These are phyloP conservation scores for Microtus ochrogaster DNA, from an alignment of 2,113 vertebrate genomes.

Conservation along the genomic window DNA sequence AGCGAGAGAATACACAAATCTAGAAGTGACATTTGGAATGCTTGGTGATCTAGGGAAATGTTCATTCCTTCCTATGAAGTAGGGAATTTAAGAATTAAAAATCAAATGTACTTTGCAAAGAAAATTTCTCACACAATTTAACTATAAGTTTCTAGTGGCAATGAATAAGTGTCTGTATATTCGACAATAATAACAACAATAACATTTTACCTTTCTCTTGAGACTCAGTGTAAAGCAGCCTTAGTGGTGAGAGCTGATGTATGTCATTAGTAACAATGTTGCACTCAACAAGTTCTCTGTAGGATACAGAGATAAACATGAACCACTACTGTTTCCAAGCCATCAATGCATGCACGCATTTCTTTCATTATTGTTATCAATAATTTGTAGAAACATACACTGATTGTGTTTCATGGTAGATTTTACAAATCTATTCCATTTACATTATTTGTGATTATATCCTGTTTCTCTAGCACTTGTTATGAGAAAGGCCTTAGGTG, in stretches of 20 bases:
- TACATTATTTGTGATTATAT: not conserved
- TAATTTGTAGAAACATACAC: not conserved
- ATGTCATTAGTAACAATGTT: constrained; percentile 8
- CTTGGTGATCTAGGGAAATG: not conserved
- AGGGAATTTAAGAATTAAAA: constrained; percentile 23
- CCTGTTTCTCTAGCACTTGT: not conserved
- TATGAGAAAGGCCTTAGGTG: not conserved
- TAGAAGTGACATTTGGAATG: not conserved
- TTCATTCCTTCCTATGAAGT: not conserved
- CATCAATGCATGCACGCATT: not conserved
- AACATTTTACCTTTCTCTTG: constrained; percentile 38
- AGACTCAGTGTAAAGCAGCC: constrained; percentile 31
- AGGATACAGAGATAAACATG: not conserved
- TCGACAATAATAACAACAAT: not conserved
- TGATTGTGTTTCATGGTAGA: not conserved
- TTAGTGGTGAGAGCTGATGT: not conserved
- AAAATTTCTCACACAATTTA: not conserved
- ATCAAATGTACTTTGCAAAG: not conserved
- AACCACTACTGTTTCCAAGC: too few species aligned
- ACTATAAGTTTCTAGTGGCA: not conserved
- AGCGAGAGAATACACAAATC: not conserved
- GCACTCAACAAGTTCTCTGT: not conserved
- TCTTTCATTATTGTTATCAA: not conserved
- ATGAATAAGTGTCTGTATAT: not conserved
- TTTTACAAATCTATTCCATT: not conserved